These are phyloP conservation scores for Eilema griseolum DNA, from an alignment of 2,888 invertebrate species.

Conservation along the genomic window DNA sequence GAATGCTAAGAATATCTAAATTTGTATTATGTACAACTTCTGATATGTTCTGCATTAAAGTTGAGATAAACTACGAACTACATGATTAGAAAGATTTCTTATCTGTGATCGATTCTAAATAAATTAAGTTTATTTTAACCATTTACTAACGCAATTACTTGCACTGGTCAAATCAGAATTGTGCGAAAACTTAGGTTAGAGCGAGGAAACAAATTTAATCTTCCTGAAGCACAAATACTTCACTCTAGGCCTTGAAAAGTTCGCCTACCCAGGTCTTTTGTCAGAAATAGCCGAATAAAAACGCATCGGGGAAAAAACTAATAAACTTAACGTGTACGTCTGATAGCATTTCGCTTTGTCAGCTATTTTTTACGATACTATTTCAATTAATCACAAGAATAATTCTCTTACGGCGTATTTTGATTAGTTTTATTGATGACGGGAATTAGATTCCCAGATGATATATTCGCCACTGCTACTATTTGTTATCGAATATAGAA, in stretches of 20 bases:
- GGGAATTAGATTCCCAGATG: conserved; percentile 62
- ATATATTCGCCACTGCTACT: conserved; percentile 57
- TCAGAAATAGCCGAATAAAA: conserved; percentile 64
- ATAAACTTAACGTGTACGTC: conserved; percentile 64
- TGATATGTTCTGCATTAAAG: not conserved
- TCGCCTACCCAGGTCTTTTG: conserved; percentile 77
- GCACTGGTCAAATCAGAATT: conserved; percentile 11
- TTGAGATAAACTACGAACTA: not conserved
- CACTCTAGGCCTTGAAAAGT: conserved; percentile 76
- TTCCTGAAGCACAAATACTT: conserved; percentile 75
- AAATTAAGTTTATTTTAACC: not conserved
- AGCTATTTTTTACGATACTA: conserved; percentile 69
- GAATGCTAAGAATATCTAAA: conserved; percentile 65
- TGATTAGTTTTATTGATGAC: conserved; percentile 69
- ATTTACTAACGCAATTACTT: not conserved
- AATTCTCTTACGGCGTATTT: conserved; percentile 60
- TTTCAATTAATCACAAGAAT: conserved; percentile 77
- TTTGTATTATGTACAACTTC: conserved; percentile 58
- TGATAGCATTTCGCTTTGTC: conserved; percentile 77
- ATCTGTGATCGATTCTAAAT: not conserved
- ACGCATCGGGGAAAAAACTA: conserved; percentile 62
- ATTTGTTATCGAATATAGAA: conserved; percentile 46
- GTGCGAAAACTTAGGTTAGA: conserved; percentile 42
- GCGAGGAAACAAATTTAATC: conserved; percentile 54
- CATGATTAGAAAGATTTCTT: not conserved